Evolutionary conservation across 1,140 invertebrate genomes (phyloP).

Genomic region (Euura saliciscinereae): DNA sequence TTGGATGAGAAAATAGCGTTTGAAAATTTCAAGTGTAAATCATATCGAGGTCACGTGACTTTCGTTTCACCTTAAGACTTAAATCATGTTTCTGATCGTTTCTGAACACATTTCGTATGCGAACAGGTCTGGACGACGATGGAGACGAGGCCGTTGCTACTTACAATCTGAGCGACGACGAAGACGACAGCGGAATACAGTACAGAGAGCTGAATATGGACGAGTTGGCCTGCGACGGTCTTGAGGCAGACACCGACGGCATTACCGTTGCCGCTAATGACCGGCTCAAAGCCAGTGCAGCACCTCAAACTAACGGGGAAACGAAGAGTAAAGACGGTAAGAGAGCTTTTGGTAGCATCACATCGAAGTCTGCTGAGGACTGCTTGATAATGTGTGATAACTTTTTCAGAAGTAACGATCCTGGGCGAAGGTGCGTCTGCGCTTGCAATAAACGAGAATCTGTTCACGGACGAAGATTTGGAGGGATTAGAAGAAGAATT

Average conservation of each 20-base stretch:
- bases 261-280: conserved; percentile 56
- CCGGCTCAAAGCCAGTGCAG: conserved; percentile 43
- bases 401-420: conserved; percentile 37
- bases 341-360: not conserved
- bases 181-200: conserved; percentile 64
- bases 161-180: conserved; percentile 65
- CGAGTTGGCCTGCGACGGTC: conserved; percentile 71
- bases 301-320: conserved; percentile 38
- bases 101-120: not conserved
- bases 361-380: no score
- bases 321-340: conserved; percentile 20
- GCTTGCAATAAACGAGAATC: conserved; percentile 90
- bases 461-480: conserved; percentile 89
- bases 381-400: no score
- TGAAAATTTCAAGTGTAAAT: no score
- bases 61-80: not conserved
- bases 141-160: conserved; percentile 60
- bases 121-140: conserved; percentile 40
- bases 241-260: conserved; percentile 68
- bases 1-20: no score
- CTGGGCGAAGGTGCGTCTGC: conserved; percentile 62
- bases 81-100: not conserved
- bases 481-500: conserved; percentile 85
- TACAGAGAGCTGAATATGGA: conserved; percentile 80
- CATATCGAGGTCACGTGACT: no score